Evolutionary conservation across 2,888 invertebrate species (phyloP), one percentile per base, ranked within the genome.

Genomic region (Nesidiocoris tenuis): DNA sequence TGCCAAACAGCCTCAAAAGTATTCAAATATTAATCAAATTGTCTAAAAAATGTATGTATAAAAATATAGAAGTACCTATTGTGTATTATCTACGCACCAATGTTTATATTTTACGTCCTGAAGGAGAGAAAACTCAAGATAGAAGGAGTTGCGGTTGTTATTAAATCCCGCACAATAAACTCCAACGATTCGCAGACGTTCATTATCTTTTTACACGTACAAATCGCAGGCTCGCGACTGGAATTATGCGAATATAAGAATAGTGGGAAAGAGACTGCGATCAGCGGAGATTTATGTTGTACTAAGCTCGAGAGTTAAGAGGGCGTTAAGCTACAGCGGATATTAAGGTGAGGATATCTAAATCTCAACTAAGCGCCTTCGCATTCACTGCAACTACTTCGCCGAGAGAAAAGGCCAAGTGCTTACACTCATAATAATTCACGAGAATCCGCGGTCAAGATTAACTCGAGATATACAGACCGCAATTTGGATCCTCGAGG

Each of bases 261-360:
- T 18, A 25, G 54, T 55, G 56, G 55, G n/a, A 67, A 67, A 19
- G 3, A 24, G 65, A 19, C 12, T 54, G 67, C 67, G 55, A 67
- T 67, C 67, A 67, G 55, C 56, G 24, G n/a, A 67, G 67, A 67
- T 55, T 55, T 67, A 67, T 55, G 67, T 54, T 18, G 24, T n/a
- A n/a, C n/a, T n/a, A n/a, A 39, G 67, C 39, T 19, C 25, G 54
- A 18, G 56, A 22, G 67, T 55, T 67, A 67, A 67, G 67, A 55
- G 67, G 67, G 67, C 55, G 55, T 67, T 67, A 67, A 67, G 67
- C 67, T 67, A 67, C 67, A 67, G 55, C 67, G 67, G 67, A 67
- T 67, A 67, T 67, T 67, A 67, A 67, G 67, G 67, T 67, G 67
- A 56, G 67, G 67, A 67, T 67, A 67, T 67, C 67, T 67, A 67